These are phyloP conservation scores for Cheilosia pagana DNA, from an alignment of 2,888 invertebrate species.

Conservation along the genomic window DNA sequence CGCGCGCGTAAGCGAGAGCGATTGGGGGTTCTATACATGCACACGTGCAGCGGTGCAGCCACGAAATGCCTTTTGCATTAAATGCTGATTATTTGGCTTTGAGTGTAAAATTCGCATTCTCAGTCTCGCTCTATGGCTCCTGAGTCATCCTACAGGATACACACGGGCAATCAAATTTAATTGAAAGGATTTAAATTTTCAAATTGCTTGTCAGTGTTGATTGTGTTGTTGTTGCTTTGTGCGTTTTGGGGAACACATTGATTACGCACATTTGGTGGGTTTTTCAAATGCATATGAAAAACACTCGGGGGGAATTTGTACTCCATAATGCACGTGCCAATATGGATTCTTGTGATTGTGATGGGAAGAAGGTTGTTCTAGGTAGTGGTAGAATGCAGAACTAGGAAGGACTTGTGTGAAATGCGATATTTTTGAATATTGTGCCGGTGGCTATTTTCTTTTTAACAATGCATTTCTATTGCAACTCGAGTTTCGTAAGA, in stretches of 20 bases:
- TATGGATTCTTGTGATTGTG: not conserved
- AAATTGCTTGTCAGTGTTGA: not conserved
- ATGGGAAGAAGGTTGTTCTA: too few species aligned
- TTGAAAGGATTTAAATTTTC: constrained; percentile 28
- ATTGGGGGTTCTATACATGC: not conserved
- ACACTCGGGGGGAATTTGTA: not conserved
- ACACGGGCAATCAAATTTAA: constrained; percentile 36
- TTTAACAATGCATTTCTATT: too few species aligned
- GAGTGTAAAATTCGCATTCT: constrained; percentile 41
- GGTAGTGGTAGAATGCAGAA: too few species aligned
- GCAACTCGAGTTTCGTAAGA: too few species aligned
- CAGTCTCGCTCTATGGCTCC: not conserved
- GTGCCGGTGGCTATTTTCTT: too few species aligned
- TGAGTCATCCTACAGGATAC: not conserved
- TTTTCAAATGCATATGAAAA: not conserved
- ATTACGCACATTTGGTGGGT: not conserved
- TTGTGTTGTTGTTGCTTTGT: not conserved
- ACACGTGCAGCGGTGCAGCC: constrained; percentile 12
- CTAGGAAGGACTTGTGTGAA: too few species aligned
- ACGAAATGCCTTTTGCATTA: constrained; percentile 23
- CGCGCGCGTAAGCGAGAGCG: constrained; percentile 21
- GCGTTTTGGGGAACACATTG: not conserved
- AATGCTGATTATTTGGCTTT: constrained; percentile 34
- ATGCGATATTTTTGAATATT: too few species aligned
- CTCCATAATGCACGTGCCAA: not conserved